Conservation (phyloP, 1,140 invertebrate genomes). For the Akabosia matsudoensis region DNA sequence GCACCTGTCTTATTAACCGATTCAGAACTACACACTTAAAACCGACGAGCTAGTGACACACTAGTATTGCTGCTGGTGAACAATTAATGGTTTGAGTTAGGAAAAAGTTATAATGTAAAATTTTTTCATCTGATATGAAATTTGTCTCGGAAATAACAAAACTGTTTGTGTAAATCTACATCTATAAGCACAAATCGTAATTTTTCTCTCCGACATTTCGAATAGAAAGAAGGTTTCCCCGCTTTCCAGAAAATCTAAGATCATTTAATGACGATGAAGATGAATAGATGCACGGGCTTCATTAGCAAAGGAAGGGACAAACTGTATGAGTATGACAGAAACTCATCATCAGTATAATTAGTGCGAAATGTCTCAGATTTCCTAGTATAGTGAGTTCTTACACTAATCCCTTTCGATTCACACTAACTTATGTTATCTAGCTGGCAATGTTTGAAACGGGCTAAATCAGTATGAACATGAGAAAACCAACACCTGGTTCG, state of each 20-base stretch:
- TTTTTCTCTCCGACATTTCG: background rate
- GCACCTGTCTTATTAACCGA: background rate
- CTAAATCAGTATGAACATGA: background rate
- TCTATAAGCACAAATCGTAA: background rate
- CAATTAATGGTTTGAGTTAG: too few relatives aligned
- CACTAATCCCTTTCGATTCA: background rate
- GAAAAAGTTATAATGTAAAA: background rate
- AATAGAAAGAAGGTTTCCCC: background rate
- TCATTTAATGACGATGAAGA: background rate
- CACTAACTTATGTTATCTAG: conserved; percentile 3
- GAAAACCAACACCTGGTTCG: background rate
- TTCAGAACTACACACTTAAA: background rate
- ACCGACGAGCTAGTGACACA: too few relatives aligned
- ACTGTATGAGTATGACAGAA: background rate
- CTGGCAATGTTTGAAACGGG: background rate
- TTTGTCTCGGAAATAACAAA: too few relatives aligned
- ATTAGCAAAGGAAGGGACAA: conserved; percentile 5
- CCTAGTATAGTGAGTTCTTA: background rate
- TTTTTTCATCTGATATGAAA: background rate
- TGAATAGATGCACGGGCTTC: background rate
- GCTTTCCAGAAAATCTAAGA: background rate
- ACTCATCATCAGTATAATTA: conserved; percentile 17
- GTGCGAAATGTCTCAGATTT: background rate
- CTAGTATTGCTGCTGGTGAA: too few relatives aligned
- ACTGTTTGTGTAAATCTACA: too few relatives aligned